phyloP scores from a whole-genome alignment of 37 sponge, comb jelly and placozoan genomes.

The Spongia lamella region DNA sequence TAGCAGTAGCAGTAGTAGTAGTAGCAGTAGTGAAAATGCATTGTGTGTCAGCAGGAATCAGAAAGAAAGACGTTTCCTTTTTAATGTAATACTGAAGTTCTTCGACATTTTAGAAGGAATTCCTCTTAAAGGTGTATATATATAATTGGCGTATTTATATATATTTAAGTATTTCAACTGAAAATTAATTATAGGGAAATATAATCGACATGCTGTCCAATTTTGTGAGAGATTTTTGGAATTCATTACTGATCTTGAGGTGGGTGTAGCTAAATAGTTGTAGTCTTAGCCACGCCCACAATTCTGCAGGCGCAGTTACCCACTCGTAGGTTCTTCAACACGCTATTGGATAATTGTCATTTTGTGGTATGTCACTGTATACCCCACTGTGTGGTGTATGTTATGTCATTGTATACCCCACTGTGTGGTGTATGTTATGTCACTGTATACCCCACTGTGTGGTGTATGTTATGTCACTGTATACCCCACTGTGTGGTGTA shows the following conservation, averaged over 20 bases:
- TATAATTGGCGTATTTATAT: no score
- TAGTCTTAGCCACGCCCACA: background rate
- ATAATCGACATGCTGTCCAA: conserved; percentile 51
- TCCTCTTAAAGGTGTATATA: conserved; percentile 52
- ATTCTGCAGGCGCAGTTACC: conserved; percentile 76
- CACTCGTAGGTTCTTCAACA: conserved; percentile 94
- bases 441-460: background rate
- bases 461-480: background rate
- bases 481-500: no score
- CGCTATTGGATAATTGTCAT: conserved; percentile 79
- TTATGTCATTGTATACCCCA: background rate
- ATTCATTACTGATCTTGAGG: conserved; percentile 89
- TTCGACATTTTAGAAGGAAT: conserved; percentile 64
- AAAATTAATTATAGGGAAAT: conserved; percentile 14
- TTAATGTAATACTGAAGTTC: conserved; percentile 73
- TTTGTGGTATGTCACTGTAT: conserved; percentile 70
- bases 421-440: background rate
- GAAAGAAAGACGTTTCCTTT: conserved; percentile 69
- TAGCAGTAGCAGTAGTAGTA: background rate
- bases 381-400: background rate
- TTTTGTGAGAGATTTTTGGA: conserved; percentile 94
- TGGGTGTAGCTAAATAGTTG: conserved; percentile 1
- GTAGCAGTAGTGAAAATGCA: background rate
- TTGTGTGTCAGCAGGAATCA: conserved; percentile 24
- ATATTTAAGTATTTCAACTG: no score